Evolutionary conservation across 2,888 invertebrate species (phyloP).

Genomic region (Argynnis bischoffii): DNA sequence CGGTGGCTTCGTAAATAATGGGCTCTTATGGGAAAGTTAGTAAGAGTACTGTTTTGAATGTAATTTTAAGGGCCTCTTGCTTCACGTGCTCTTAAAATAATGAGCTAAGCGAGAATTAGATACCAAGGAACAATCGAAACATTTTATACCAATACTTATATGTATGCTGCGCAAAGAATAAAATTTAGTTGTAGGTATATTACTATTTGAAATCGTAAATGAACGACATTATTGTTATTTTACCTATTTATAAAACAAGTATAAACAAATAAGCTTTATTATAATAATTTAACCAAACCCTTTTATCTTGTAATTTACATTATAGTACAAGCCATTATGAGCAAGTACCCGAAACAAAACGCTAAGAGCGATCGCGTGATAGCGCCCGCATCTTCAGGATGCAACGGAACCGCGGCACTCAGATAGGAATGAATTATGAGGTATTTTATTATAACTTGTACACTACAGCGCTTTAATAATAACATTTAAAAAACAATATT

Average conservation of each 20-base stretch:
- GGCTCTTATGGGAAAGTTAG: constrained; percentile 82
- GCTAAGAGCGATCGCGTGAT: constrained; percentile 51
- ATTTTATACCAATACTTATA: background rate
- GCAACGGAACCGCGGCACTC: constrained; percentile 53
- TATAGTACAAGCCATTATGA: constrained; percentile 39
- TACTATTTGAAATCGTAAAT: no score
- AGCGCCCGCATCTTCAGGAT: constrained; percentile 62
- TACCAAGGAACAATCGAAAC: constrained; percentile 28
- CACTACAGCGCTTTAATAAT: constrained; percentile 52
- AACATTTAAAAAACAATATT: no score
- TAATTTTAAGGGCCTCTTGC: constrained; percentile 78
- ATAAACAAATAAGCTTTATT: constrained; percentile 42
- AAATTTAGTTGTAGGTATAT: background rate
- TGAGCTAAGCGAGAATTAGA: constrained; percentile 68
- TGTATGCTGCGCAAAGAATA: background rate
- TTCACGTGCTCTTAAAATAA: constrained; percentile 79
- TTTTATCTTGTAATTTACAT: constrained; percentile 55
- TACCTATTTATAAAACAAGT: background rate
- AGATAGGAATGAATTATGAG: constrained; percentile 73
- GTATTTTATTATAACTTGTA: constrained; percentile 53
- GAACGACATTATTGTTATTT: no score
- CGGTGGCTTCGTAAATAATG: constrained; percentile 81
- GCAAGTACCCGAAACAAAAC: constrained; percentile 51
- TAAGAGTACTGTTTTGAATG: constrained; percentile 81
- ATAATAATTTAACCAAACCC: constrained; percentile 26